Conservation (phyloP, 2,888 invertebrate genomes). For the Lasius platythorax region DNA sequence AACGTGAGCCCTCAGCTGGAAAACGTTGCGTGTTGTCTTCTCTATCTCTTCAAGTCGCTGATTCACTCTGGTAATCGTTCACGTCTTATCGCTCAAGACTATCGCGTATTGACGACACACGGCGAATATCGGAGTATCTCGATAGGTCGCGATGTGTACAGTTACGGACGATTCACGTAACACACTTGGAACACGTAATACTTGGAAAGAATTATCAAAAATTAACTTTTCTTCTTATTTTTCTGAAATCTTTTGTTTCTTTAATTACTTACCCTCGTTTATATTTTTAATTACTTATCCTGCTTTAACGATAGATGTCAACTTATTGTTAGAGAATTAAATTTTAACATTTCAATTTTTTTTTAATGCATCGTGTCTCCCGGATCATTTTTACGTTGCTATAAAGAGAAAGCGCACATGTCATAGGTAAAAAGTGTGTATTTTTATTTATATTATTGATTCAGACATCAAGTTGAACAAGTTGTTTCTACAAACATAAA, state of each 20-base stretch:
- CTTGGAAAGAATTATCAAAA: neutral
- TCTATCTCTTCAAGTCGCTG: constrained; percentile 62
- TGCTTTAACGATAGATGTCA: neutral
- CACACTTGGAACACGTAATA: constrained; percentile 15
- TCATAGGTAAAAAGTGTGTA: constrained; percentile 78
- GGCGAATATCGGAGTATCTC: constrained; percentile 55
- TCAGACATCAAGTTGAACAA: constrained; percentile 78
- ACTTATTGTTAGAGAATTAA: neutral
- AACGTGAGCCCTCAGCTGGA: constrained; percentile 35
- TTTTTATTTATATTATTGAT: constrained; percentile 75
- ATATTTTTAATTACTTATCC: too few species aligned
- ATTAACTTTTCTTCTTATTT: constrained; percentile 22
- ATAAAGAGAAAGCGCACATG: neutral
- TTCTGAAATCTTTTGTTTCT: neutral
- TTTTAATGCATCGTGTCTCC: neutral
- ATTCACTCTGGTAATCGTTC: constrained; percentile 69
- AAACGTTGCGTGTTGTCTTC: constrained; percentile 42
- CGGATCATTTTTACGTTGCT: neutral
- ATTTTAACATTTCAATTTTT: neutral
- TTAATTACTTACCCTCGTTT: neutral
- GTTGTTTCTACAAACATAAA: constrained; percentile 75
- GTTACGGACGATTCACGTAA: constrained; percentile 4
- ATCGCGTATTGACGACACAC: constrained; percentile 62
- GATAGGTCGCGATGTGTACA: neutral
- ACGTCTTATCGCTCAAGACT: constrained; percentile 66